Conservation (phyloP, 1,140 invertebrate species). For the Nautilus pompilius region DNA sequence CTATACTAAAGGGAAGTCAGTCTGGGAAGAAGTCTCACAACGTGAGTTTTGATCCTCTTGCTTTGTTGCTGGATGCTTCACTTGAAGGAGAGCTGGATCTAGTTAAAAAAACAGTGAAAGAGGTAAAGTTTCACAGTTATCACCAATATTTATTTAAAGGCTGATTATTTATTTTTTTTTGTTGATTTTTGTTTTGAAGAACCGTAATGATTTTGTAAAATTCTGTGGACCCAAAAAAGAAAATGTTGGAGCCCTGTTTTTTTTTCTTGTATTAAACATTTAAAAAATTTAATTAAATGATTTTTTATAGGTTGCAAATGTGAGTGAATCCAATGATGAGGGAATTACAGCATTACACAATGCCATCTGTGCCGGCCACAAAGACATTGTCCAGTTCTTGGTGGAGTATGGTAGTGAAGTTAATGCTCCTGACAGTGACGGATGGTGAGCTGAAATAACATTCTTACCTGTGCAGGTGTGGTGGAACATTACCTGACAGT, state of each 20-base stretch:
- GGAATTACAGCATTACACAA: conserved; percentile 98
- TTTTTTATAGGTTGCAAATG: conserved; percentile 64
- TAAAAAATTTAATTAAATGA: not conserved
- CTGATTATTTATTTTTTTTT: not conserved
- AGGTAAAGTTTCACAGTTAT: too few relatives aligned
- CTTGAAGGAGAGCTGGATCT: conserved; percentile 96
- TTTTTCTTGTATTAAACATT: not conserved
- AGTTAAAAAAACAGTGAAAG: conserved; percentile 89
- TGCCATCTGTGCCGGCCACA: conserved; percentile 97
- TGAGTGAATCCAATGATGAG: conserved; percentile 94
- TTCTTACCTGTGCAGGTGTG: not conserved
- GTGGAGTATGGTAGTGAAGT: conserved; percentile 98
- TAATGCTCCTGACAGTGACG: conserved; percentile 97
- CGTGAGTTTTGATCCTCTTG: conserved; percentile 96
- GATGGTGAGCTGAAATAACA: conserved; percentile 67
- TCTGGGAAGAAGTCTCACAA: conserved; percentile 57
- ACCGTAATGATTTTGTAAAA: not conserved
- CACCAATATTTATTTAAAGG: too few relatives aligned
- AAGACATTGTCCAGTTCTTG: conserved; percentile 96
- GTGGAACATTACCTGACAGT: not conserved
- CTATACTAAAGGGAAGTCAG: conserved; percentile 34
- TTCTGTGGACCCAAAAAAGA: too few relatives aligned
- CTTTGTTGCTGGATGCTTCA: conserved; percentile 92
- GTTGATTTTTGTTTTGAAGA: not conserved
- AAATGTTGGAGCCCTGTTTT: too few relatives aligned